A percentile compares a stretch with the other conserved stretches of the same genome.
Conservation (phyloP, 2,113 vertebrate genomes). For the Eleginops maclovinus region DNA sequence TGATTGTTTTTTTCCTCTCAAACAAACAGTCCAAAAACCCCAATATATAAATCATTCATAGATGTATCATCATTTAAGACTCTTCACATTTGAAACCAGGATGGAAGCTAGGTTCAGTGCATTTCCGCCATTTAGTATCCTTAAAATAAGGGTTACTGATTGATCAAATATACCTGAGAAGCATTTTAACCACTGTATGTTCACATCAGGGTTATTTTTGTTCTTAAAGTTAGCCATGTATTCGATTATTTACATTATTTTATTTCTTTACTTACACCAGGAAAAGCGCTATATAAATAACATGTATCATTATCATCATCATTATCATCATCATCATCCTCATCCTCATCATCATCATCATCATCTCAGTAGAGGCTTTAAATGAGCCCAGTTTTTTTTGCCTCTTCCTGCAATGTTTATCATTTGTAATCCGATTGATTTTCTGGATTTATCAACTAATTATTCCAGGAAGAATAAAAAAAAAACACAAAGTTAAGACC, state of each 20-base stretch:
- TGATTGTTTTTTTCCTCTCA: not conserved
- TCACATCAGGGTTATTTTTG: too few species aligned
- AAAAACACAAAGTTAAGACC: not conserved
- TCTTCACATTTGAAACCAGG: not conserved
- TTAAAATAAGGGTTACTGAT: not conserved
- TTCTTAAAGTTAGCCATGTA: too few species aligned
- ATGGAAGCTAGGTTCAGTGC: not conserved
- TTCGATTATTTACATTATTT: too few species aligned
- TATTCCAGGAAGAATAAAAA: not conserved
- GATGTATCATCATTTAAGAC: not conserved
- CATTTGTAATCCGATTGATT: not conserved
- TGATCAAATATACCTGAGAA: too few species aligned
- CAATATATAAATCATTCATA: not conserved
- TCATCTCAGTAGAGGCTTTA: too few species aligned
- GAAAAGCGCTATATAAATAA: too few species aligned
- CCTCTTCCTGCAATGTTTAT: accelerated
- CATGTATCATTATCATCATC: too few species aligned
- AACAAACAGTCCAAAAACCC: not conserved
- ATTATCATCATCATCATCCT: too few species aligned
- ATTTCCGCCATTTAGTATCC: not conserved
- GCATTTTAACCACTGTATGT: too few species aligned
- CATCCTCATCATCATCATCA: too few species aligned
- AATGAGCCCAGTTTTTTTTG: too few species aligned
- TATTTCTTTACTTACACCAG: too few species aligned
- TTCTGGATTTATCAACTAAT: not conserved